Evolutionary conservation across 2,888 invertebrate genomes (phyloP), one percentile per base, ranked within the genome.

Genomic region (Allophyes oxyacanthae): DNA sequence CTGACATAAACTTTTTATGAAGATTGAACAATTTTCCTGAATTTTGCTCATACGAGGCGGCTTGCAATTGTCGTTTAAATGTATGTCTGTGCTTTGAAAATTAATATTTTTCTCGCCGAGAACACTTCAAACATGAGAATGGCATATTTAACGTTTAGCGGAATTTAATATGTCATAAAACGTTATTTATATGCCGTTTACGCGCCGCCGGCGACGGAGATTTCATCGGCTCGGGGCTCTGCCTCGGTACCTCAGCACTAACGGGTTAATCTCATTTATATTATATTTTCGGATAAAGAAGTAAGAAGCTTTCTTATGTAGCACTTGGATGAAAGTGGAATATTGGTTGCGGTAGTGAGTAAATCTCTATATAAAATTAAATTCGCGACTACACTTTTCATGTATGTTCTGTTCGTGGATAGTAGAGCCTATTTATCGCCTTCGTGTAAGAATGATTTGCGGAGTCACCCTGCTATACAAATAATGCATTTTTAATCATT

Each of bases 131-230:
- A 86, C 82, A 87, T 85, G 86, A 84, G 84, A 87, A 88, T 84
- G 86, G 83, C 86, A 88, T 88, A 89, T 89, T 90, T 89, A 89
- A 88, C 85, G 88, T 88, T 90, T 86, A 90, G 80, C 82, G 80
- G 83, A 87, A 87, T 91, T 90, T 89, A 91, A 90, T 90, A 89
- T 87, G 88, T 87, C 90, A 85, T 91, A 90, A 91, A 90, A 88
- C 81, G 85, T 87, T 89, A 90, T 90, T 91, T 91, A 90, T 91
- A 85, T 57, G 72, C 82, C 86, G 84, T 89, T 89, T 84, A 83
- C 80, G 83, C 85, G 77, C 59, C 79, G 79, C 81, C 79, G 78
- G 82, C 79, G 77, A 51, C 58, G 53, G 57, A 85, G 88, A 87
- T 89, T 90, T 87, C 83, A 83, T 82, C 82, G 66, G 81, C 78